phyloP scores from a whole-genome alignment of 1,140 invertebrate genomes.

The Coptotermes formosanus region DNA sequence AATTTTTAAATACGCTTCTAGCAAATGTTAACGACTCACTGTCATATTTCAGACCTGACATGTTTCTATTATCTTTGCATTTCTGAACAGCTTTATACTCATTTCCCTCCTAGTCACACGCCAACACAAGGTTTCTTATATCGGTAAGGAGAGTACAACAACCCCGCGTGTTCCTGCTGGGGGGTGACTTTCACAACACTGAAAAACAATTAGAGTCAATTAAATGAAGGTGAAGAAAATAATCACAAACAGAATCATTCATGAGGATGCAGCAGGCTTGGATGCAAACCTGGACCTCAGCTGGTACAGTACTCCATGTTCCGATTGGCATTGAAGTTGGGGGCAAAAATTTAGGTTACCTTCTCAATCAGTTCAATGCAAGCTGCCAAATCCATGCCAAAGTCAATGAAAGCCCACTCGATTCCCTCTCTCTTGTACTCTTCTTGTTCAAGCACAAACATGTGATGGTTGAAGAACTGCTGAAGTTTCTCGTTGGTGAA shows the following conservation, averaged over 20 bases:
- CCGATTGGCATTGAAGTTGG: background rate
- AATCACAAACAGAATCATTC: background rate
- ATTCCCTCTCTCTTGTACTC: conserved; percentile 96
- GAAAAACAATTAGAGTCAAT: background rate
- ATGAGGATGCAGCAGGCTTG: conserved; percentile 2
- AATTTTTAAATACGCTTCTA: background rate
- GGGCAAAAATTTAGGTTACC: conserved; percentile 59
- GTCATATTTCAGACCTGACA: too few relatives aligned
- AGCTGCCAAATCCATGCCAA: conserved; percentile 95
- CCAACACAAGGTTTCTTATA: background rate
- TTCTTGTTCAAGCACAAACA: conserved; percentile 97
- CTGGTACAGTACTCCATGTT: background rate
- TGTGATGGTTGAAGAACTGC: conserved; percentile 99
- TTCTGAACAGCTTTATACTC: too few relatives aligned
- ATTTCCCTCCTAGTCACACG: background rate
- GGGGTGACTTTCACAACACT: conserved; percentile 5
- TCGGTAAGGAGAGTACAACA: background rate
- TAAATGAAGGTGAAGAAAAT: background rate
- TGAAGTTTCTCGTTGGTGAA: conserved; percentile 97
- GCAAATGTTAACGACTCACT: too few relatives aligned
- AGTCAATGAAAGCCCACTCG: conserved; percentile 95
- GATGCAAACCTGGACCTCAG: background rate
- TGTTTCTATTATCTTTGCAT: too few relatives aligned
- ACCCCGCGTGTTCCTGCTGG: background rate
- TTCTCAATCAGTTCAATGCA: conserved; percentile 98